Percentiles rank a stretch among this genome's conserved stretches.
Conservation (phyloP, 2,797 vertebrate genomes). For the Nyctalus aviator region DNA sequence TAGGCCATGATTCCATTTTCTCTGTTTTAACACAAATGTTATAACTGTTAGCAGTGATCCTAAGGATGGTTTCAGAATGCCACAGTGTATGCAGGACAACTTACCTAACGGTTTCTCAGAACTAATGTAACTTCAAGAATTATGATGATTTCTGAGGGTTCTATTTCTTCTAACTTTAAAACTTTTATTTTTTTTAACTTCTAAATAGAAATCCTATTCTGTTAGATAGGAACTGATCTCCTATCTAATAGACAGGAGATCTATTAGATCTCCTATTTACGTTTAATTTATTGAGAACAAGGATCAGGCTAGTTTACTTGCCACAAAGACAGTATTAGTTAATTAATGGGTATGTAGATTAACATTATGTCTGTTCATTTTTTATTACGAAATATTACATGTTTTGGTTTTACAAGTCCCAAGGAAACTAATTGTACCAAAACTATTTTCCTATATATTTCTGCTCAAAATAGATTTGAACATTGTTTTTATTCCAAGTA, state of each 20-base stretch:
- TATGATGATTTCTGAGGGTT: neutral
- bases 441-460: neutral
- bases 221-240: neutral
- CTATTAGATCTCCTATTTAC: too few relatives aligned
- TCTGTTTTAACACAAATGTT: neutral
- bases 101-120: neutral
- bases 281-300: conserved; percentile 38
- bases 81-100: neutral
- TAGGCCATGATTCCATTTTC: neutral
- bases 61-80: conserved; percentile 2
- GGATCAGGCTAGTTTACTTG: neutral
- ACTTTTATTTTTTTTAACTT: conserved; percentile 21
- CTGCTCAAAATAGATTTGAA: neutral
- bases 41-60: neutral
- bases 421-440: conserved; percentile 12
- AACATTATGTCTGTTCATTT: neutral
- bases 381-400: conserved; percentile 33
- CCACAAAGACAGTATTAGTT: neutral
- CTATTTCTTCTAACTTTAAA: conserved; percentile 25
- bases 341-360: neutral
- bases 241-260: too few relatives aligned
- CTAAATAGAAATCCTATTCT: conserved; percentile 16
- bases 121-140: conserved; percentile 6
- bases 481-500: conserved; percentile 37
- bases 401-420: neutral